Percentiles rank a stretch among this genome's conserved stretches.
phyloP scores from a whole-genome alignment of 2,797 vertebrate species.

The Neosilurus hyrtlii region DNA sequence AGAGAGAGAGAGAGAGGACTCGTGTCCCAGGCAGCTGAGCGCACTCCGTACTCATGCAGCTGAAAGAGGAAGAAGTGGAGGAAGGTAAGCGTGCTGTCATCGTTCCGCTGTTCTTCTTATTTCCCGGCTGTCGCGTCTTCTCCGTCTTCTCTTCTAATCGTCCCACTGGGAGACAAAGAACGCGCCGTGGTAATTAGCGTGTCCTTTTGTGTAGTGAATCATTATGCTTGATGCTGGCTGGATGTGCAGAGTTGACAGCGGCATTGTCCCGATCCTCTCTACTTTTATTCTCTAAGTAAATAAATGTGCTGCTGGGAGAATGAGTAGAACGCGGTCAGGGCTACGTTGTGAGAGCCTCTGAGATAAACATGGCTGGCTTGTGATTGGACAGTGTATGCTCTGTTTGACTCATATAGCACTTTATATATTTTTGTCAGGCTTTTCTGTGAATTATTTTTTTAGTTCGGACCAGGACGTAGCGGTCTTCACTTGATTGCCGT shows the following conservation, averaged over 20 bases:
- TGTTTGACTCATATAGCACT: background rate
- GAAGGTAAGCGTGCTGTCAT: slow-evolving; percentile 60
- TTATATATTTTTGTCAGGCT: background rate
- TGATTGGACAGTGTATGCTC: background rate
- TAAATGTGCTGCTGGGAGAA: background rate
- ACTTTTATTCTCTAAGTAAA: background rate
- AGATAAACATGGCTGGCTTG: background rate
- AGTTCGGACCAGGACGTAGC: slow-evolving; percentile 2
- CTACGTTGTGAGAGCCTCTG: too few relatives aligned
- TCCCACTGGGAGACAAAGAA: slow-evolving; percentile 25
- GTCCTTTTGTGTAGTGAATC: slow-evolving; percentile 43
- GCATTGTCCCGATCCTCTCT: background rate
- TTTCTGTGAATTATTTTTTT: background rate
- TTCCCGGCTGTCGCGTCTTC: slow-evolving; percentile 19
- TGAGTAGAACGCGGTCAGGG: too few relatives aligned
- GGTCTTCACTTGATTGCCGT: background rate
- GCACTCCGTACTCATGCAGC: slow-evolving; percentile 63
- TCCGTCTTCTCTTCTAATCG: background rate
- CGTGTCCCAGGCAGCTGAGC: slow-evolving; percentile 65
- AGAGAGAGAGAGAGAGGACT: slow-evolving; percentile 53
- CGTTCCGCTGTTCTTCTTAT: slow-evolving; percentile 10
- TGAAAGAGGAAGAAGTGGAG: slow-evolving; percentile 61
- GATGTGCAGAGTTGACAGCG: background rate
- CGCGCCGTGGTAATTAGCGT: slow-evolving; percentile 36
- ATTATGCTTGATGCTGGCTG: slow-evolving; percentile 10